Evolutionary conservation across 2,888 invertebrate species (phyloP).

Genomic region (Loripinus fragilis): DNA sequence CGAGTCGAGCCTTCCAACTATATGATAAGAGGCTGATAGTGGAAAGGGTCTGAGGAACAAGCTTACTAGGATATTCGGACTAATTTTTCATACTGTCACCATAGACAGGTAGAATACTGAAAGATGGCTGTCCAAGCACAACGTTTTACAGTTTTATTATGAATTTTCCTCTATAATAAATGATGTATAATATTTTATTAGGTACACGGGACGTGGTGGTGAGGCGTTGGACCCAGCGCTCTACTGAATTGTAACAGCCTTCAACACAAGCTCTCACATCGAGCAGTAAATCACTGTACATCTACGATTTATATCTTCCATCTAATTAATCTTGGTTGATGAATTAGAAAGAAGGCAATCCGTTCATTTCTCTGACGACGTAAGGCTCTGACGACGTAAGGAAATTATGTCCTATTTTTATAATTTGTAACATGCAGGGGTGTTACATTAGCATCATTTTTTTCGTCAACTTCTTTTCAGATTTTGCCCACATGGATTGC

Average conservation of each 20-base stretch:
- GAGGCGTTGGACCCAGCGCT: neutral
- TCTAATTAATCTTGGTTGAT: constrained; percentile 12
- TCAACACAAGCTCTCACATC: neutral
- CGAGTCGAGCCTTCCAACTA: neutral
- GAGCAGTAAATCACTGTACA: constrained; percentile 4
- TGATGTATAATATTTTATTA: constrained; percentile 44
- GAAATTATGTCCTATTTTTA: too few species aligned
- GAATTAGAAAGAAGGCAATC: constrained; percentile 10
- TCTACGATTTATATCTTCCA: neutral
- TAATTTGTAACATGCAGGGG: too few species aligned
- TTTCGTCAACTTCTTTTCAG: too few species aligned
- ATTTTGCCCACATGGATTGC: too few species aligned
- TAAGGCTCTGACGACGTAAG: too few species aligned
- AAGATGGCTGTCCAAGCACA: constrained; percentile 31
- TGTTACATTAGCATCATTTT: too few species aligned
- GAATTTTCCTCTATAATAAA: constrained; percentile 48
- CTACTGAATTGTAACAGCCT: constrained; percentile 7
- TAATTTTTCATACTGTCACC: constrained; percentile 61
- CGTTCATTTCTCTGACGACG: neutral
- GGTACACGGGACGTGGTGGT: neutral
- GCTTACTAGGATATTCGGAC: neutral
- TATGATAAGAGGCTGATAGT: neutral
- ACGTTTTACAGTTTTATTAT: constrained; percentile 37
- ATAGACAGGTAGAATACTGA: constrained; percentile 32
- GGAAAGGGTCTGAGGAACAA: neutral